These are phyloP conservation scores for Euglossa dilemma DNA, from an alignment of 1,140 invertebrate genomes.

Conservation along the genomic window DNA sequence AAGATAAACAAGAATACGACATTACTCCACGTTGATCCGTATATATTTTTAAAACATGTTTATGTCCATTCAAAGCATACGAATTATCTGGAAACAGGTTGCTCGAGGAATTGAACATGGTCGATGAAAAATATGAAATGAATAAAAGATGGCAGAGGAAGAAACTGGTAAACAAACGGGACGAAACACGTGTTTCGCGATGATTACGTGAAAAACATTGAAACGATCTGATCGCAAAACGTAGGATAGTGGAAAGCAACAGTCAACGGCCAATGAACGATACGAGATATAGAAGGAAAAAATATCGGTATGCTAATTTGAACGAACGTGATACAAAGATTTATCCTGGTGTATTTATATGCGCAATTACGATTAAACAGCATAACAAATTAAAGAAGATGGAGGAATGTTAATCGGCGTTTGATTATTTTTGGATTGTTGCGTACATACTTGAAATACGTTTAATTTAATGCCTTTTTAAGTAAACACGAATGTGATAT, in stretches of 20 bases:
- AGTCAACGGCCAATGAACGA: background rate
- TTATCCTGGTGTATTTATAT: background rate
- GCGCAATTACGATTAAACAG: background rate
- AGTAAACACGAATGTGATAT: too few relatives aligned
- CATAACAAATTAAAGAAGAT: background rate
- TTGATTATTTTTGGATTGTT: background rate
- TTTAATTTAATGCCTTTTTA: too few relatives aligned
- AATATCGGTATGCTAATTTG: background rate
- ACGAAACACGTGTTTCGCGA: too few relatives aligned
- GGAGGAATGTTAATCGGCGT: background rate
- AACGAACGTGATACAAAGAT: background rate
- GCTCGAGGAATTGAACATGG: too few relatives aligned
- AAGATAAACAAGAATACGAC: too few relatives aligned
- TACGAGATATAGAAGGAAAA: background rate
- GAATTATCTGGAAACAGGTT: background rate
- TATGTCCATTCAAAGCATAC: too few relatives aligned
- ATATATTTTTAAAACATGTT: too few relatives aligned
- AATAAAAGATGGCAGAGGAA: background rate
- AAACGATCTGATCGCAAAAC: background rate
- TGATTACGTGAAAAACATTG: background rate
- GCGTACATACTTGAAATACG: too few relatives aligned
- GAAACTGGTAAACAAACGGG: too few relatives aligned
- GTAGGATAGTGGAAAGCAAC: background rate
- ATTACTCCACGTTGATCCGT: too few relatives aligned
- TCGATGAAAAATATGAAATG: background rate